These are phyloP conservation scores for Sanderia malayensis DNA, from an alignment of 30 jellyfish, hydroid and myxozoan genomes.

Conservation along the genomic window DNA sequence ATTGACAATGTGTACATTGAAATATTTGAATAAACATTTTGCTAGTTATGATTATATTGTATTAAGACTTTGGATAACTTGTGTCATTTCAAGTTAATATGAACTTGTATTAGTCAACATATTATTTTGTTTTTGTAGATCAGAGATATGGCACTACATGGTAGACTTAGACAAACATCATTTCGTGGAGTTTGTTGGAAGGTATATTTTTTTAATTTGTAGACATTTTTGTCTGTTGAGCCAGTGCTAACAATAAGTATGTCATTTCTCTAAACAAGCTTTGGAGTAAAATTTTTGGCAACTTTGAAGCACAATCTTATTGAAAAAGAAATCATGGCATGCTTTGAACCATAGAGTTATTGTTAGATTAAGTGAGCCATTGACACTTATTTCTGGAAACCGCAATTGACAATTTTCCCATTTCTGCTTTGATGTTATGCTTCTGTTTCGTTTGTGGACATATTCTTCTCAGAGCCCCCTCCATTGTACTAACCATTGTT, in stretches of 20 bases:
- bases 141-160: conserved; percentile 64
- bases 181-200: conserved; percentile 89
- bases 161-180: conserved; percentile 62
- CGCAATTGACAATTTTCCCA: too few relatives aligned
- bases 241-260: background rate
- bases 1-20: conserved; percentile 6
- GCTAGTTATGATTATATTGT: background rate
- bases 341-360: too few relatives aligned
- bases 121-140: conserved; percentile 24
- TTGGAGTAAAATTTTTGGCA: background rate
- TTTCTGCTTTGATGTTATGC: too few relatives aligned
- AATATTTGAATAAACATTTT: background rate
- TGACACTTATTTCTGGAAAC: too few relatives aligned
- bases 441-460: too few relatives aligned
- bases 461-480: too few relatives aligned
- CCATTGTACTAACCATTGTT: too few relatives aligned
- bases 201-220: conserved; percentile 32
- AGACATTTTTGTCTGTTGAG: background rate
- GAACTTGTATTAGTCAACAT: too few relatives aligned
- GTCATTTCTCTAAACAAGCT: background rate
- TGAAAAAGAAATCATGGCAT: background rate
- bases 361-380: too few relatives aligned
- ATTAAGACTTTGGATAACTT: background rate
- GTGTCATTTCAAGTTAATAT: background rate
- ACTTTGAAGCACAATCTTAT: background rate